phyloP scores from a whole-genome alignment of 1,140 invertebrate species.

The Chironomus tepperi region DNA sequence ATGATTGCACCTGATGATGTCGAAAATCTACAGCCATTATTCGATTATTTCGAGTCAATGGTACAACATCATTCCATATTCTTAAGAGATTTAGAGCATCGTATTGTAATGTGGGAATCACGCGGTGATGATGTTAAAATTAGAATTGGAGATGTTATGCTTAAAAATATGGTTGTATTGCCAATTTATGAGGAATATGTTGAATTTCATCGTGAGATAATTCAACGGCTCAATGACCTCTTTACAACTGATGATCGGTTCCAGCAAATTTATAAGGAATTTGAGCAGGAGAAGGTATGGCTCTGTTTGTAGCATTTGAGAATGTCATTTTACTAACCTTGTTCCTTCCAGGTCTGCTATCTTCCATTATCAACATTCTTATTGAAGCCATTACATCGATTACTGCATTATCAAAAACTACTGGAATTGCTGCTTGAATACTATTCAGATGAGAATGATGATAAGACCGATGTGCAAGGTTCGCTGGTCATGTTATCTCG shows the following conservation, averaged over 20 bases:
- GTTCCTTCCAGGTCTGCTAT: constrained; percentile 65
- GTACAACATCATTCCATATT: constrained; percentile 50
- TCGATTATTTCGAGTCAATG: constrained; percentile 46
- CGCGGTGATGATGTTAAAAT: constrained; percentile 41
- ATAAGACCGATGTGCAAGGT: constrained; percentile 62
- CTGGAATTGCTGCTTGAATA: constrained; percentile 69
- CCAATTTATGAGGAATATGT: constrained; percentile 71
- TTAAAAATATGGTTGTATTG: constrained; percentile 51
- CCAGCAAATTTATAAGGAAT: constrained; percentile 71
- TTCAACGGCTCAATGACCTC: constrained; percentile 65
- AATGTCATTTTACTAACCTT: not conserved
- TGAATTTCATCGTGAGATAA: constrained; percentile 62
- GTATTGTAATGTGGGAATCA: constrained; percentile 44
- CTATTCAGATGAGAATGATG: constrained; percentile 65
- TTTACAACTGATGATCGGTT: constrained; percentile 63
- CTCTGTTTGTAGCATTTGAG: not conserved
- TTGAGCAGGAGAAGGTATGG: constrained; percentile 65
- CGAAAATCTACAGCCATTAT: constrained; percentile 38
- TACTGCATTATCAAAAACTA: constrained; percentile 77
- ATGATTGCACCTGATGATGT: constrained; percentile 44
- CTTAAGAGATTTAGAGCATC: constrained; percentile 47
- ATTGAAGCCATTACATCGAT: constrained; percentile 78
- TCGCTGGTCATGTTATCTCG: constrained; percentile 56
- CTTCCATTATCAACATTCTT: constrained; percentile 79
- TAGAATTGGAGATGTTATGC: constrained; percentile 58